These are phyloP conservation scores for Dicentrarchus labrax DNA, from an alignment of 2,113 vertebrate genomes.

Conservation along the genomic window DNA sequence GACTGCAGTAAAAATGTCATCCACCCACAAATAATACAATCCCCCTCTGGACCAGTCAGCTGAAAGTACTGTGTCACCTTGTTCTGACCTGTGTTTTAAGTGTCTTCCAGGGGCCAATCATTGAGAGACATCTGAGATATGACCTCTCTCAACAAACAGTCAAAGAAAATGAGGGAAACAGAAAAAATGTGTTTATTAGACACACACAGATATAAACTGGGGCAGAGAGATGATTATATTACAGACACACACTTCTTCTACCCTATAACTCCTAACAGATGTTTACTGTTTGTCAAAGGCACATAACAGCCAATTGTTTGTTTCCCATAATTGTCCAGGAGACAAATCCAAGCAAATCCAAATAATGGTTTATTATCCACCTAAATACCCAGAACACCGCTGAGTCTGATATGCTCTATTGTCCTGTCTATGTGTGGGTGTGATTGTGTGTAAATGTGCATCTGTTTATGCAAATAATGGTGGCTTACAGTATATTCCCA, in stretches of 20 bases:
- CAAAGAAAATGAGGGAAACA: not conserved
- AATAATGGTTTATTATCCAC: constrained; percentile 32
- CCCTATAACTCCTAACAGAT: not conserved
- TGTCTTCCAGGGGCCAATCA: not conserved
- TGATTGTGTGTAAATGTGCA: not conserved
- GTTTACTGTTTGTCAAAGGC: not conserved
- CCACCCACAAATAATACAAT: constrained; percentile 11
- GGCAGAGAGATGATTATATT: not conserved
- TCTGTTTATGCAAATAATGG: not conserved
- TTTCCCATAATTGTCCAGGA: not conserved
- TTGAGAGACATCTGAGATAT: not conserved
- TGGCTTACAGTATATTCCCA: not conserved
- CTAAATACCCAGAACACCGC: not conserved
- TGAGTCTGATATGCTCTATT: not conserved
- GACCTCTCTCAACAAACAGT: not conserved
- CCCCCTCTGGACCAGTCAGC: constrained; percentile 4
- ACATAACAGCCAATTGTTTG: not conserved
- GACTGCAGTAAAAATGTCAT: constrained; percentile 29
- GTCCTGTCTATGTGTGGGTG: not conserved
- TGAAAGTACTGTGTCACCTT: not conserved
- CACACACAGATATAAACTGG: no score
- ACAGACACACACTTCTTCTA: not conserved
- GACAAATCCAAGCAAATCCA: not conserved
- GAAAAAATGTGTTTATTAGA: not conserved
- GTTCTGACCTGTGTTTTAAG: not conserved